Percentiles rank a stretch among this genome's conserved stretches.
Evolutionary conservation across 2,888 invertebrate genomes (phyloP).

Genomic region (Byasa hedistus): DNA sequence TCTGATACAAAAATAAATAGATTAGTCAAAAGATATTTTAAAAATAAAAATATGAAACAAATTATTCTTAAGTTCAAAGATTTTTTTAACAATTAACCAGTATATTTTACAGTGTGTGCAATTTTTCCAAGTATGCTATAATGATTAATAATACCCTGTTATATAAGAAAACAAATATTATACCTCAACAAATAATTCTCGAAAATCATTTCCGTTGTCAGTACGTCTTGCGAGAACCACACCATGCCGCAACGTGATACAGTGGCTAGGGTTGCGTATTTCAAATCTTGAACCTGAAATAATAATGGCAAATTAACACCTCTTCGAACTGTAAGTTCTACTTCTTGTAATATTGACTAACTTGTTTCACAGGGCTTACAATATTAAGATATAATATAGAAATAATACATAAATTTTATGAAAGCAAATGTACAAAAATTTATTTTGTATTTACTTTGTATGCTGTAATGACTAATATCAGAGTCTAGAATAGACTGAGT

Average conservation of each 20-base stretch:
- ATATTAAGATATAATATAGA: too few relatives aligned
- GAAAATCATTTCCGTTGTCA: conserved; percentile 99
- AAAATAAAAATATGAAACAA: too few relatives aligned
- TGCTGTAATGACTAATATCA: too few relatives aligned
- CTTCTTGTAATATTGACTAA: conserved; percentile 6
- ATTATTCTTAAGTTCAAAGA: too few relatives aligned
- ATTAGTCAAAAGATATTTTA: background rate
- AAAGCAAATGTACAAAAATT: background rate
- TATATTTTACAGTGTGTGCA: too few relatives aligned
- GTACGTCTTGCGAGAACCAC: conserved; percentile 99
- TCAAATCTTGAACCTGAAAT: conserved; percentile 90
- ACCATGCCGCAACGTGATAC: conserved; percentile 99
- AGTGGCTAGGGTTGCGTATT: conserved; percentile 98
- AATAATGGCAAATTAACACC: background rate
- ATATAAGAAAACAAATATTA: background rate
- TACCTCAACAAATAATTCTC: conserved; percentile 92
- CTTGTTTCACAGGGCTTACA: too few relatives aligned
- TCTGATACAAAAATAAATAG: conserved; percentile 52
- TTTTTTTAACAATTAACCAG: too few relatives aligned
- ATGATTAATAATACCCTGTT: background rate
- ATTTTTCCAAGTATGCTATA: too few relatives aligned
- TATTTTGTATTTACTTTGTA: background rate
- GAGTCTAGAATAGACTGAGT: too few relatives aligned
- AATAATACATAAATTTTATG: too few relatives aligned
- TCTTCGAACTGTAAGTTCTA: background rate